Conservation (phyloP, 35 echinoderm and acorn worm genomes). For the Ptychodera flava region DNA sequence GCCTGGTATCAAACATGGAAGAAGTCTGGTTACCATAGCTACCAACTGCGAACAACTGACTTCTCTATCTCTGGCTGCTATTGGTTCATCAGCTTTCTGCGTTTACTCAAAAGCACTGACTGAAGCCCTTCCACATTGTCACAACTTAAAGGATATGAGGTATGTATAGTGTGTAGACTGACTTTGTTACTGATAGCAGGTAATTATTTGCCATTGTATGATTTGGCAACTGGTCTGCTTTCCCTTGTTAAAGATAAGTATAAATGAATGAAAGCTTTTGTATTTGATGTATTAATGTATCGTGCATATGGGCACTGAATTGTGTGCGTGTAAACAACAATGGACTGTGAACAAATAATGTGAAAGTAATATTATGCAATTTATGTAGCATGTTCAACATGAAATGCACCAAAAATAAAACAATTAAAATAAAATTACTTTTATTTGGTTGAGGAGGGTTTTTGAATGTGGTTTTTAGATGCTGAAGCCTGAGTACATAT, state of each 20-base stretch:
- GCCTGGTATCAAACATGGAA: background rate
- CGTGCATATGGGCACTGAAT: background rate
- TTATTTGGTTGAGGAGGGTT: too few relatives aligned
- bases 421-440: too few relatives aligned
- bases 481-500: too few relatives aligned
- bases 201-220: background rate
- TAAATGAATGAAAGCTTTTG: background rate
- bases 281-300: background rate
- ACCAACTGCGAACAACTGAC: background rate
- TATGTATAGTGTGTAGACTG: background rate
- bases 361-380: too few relatives aligned
- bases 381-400: too few relatives aligned
- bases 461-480: too few relatives aligned
- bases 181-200: background rate
- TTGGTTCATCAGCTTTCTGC: background rate
- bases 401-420: too few relatives aligned
- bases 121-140: background rate
- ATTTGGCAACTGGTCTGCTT: background rate
- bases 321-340: too few relatives aligned
- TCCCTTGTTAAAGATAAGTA: background rate
- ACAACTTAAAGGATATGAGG: background rate
- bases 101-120: background rate
- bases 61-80: background rate
- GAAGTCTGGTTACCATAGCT: background rate
- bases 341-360: too few relatives aligned